Base-by-base conservation (phyloP, 2,797 vertebrate genomes). In the Myotis findleyi region DNA sequence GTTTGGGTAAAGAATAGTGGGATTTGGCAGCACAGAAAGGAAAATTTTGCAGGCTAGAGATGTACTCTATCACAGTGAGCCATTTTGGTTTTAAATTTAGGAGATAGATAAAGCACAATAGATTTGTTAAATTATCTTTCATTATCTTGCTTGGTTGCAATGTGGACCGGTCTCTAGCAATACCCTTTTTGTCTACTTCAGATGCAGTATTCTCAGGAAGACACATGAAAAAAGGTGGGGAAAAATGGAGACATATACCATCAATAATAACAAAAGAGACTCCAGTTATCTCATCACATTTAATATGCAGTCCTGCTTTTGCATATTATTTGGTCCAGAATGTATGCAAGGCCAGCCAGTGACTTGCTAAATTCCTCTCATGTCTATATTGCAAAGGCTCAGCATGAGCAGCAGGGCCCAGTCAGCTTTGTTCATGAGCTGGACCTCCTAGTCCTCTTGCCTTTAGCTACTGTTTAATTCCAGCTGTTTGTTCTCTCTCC, bases 401-500 rank as follows among this genome's bases (percentile, higher is more conserved):
- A 4, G 59, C 17, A 6, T 47, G 62, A 87, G 3, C 55, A 49
- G 21, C 25, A 17, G 17, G 44, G 1, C 36, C 69, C 38, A 27
- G 1, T 49, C 73, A 75, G 30, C 64, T 38, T 55, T 5, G 27
- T 23, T 86, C 95, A 7, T 41, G 36, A 49, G 86, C 94, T 59
- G 47, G 88, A 69, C 82, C 66, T 44, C 57, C 21, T 2, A 53
- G 62, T 16, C 21, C 64, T 75, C 72, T 68, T 51, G 86, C 83
- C 94, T 96, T 81, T 25, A 93, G 87, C 75, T 94, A 33, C 87
- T 76, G 47, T 75, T 89, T 79, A 81, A 93, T 55, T 69, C 91
- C 91, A 95, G 91, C 71, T 91, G 66, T 91, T 96, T 87, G 62
- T 89, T 79, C 89, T 57, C 83, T 91, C 81, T 69, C 10, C n/a